Percentiles rank a stretch among this genome's conserved stretches.
Evolutionary conservation across 2,888 invertebrate genomes (phyloP).

Genomic region (Odontothrips loti): DNA sequence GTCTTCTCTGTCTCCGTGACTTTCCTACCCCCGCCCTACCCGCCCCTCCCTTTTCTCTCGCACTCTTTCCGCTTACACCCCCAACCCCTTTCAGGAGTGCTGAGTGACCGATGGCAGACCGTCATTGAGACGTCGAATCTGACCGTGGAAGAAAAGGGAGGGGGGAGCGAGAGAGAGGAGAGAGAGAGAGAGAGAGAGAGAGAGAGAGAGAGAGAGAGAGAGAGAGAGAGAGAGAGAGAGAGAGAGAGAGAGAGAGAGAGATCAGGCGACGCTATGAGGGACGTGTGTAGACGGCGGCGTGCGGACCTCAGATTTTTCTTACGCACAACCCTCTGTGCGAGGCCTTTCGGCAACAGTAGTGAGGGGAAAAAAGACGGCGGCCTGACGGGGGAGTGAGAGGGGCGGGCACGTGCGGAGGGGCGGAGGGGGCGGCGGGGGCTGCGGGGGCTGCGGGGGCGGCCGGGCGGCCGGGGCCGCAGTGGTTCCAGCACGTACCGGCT

Average conservation of each 20-base stretch:
- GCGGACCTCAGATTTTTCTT: no score
- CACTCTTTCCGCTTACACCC: no score
- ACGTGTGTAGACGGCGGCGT: no score
- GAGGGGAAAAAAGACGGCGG: neutral
- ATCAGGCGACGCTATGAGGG: no score
- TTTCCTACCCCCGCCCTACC: no score
- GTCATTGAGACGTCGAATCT: neutral
- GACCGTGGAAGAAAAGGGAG: neutral
- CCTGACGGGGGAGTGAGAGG: neutral
- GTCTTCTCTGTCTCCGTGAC: no score
- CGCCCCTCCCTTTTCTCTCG: no score
- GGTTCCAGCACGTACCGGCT: conserved; percentile 8
- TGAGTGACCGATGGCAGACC: conserved; percentile 1
- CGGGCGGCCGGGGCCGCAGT: neutral
- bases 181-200: no score
- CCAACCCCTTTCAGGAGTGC: neutral
- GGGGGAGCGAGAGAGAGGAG: neutral
- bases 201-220: neutral
- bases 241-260: neutral
- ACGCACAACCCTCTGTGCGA: no score
- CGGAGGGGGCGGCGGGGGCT: neutral
- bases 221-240: neutral
- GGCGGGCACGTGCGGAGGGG: neutral
- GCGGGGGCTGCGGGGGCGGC: neutral
- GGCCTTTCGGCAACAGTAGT: no score